These are phyloP conservation scores for Cairina moschata DNA, from an alignment of 2,113 vertebrate genomes.

Conservation along the genomic window DNA sequence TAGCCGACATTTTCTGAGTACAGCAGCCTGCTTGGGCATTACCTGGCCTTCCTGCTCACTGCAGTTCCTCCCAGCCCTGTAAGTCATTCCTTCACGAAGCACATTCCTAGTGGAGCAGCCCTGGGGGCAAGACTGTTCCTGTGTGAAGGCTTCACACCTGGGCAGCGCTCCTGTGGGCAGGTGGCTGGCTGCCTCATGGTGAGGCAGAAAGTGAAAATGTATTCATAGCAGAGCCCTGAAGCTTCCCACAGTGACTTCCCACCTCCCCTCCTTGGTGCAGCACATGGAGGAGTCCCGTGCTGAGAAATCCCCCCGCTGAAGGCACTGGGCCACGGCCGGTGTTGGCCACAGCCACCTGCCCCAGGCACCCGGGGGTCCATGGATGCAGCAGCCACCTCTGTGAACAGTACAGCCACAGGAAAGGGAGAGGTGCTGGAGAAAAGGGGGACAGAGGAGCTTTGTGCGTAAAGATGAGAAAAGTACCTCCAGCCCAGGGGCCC, in stretches of 20 bases:
- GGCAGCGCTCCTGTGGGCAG: fast-evolving
- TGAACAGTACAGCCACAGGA: background rate
- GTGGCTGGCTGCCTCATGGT: background rate
- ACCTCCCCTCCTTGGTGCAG: background rate
- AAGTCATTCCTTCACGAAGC: background rate
- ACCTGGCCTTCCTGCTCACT: fast-evolving
- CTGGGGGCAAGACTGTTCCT: fast-evolving
- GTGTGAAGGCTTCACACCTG: background rate
- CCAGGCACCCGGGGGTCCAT: fast-evolving
- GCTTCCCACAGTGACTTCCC: background rate
- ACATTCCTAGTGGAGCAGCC: background rate
- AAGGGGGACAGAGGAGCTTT: background rate
- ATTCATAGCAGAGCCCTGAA: background rate
- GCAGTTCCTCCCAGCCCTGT: background rate
- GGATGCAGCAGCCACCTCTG: fast-evolving
- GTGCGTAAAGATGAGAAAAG: background rate
- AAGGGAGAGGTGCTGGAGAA: fast-evolving
- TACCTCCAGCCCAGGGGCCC: fast-evolving
- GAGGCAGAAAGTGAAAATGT: background rate
- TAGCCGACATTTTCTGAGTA: background rate
- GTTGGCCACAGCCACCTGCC: background rate
- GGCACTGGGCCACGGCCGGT: background rate
- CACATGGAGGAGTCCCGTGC: fast-evolving
- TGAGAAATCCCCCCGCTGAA: background rate
- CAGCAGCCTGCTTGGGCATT: background rate